phyloP scores from a whole-genome alignment of 53 echinoderm and acorn worm species.

The Luidia sarsii region DNA sequence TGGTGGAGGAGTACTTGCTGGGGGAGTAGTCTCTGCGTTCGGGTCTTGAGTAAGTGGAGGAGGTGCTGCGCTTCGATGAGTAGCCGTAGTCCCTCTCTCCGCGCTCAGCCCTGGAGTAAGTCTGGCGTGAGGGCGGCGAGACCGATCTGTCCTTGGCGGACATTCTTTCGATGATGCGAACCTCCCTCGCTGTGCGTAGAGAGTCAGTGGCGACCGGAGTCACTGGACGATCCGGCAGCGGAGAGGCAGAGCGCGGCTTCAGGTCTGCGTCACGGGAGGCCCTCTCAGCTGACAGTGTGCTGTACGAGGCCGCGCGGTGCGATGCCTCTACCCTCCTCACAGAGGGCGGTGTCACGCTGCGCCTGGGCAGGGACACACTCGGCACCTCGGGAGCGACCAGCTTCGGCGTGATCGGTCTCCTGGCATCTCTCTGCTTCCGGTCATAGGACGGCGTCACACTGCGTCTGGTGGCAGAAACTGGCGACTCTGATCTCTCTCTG shows the following conservation, averaged over 20 bases:
- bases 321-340: background rate
- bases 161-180: slow-evolving; percentile 39
- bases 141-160: slow-evolving; percentile 14
- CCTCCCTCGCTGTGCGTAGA: slow-evolving; percentile 36
- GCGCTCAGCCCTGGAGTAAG: background rate
- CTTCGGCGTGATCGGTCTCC: slow-evolving; percentile 30
- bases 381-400: background rate
- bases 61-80: slow-evolving; percentile 2
- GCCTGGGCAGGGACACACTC: background rate
- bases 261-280: slow-evolving; percentile 20
- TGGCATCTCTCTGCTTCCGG: slow-evolving; percentile 17
- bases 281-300: background rate
- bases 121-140: background rate
- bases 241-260: slow-evolving; percentile 11
- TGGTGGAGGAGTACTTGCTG: slow-evolving; percentile 17
- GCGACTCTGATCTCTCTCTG: background rate
- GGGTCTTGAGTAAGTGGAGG: slow-evolving; percentile 7
- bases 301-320: slow-evolving; percentile 4
- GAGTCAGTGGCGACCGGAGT: slow-evolving; percentile 39
- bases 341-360: slow-evolving; percentile 12
- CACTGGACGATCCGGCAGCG: slow-evolving; percentile 32
- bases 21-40: slow-evolving; percentile 44
- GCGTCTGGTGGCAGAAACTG: slow-evolving; percentile 15
- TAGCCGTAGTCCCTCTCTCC: slow-evolving; percentile 32
- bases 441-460: slow-evolving; percentile 29